Evolutionary conservation across 2,113 vertebrate species (phyloP).

Genomic region (Panthera tigris): DNA sequence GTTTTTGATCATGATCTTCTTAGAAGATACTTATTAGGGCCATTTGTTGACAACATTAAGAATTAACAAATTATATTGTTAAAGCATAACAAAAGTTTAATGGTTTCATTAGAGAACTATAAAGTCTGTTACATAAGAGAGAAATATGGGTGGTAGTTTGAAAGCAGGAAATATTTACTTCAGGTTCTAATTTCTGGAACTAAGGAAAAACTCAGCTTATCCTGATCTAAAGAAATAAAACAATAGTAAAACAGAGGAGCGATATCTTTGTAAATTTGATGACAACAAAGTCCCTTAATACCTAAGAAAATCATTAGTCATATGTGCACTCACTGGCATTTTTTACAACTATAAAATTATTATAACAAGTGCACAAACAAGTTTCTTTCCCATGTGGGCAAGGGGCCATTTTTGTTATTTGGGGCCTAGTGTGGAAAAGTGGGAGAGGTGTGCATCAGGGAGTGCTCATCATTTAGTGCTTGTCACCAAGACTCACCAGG

Average conservation of each 20-base stretch:
- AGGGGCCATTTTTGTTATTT: not conserved
- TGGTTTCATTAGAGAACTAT: constrained; percentile 62
- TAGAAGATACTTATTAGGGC: constrained; percentile 61
- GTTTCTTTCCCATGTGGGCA: not conserved
- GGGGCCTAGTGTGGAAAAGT: not conserved
- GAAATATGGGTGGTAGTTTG: not conserved
- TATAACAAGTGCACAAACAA: not conserved
- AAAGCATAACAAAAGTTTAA: constrained; percentile 57
- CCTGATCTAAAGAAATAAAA: not conserved
- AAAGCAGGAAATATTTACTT: constrained; percentile 40
- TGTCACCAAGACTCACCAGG: not conserved
- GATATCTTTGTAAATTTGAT: not conserved
- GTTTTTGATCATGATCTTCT: constrained; percentile 61
- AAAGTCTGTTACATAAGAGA: constrained; percentile 60
- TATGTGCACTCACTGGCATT: not conserved
- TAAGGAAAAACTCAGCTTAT: not conserved
- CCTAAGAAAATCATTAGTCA: not conserved
- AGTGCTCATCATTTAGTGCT: not conserved
- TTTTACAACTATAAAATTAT: not conserved
- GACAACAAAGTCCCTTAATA: not conserved
- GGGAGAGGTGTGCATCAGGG: not conserved
- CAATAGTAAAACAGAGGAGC: not conserved
- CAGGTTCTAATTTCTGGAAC: constrained; percentile 34
- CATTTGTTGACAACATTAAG: constrained; percentile 68
- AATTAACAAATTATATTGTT: constrained; percentile 67